phyloP scores from a whole-genome alignment of 2,888 invertebrate genomes.

The Cheiracanthium punctorium region DNA sequence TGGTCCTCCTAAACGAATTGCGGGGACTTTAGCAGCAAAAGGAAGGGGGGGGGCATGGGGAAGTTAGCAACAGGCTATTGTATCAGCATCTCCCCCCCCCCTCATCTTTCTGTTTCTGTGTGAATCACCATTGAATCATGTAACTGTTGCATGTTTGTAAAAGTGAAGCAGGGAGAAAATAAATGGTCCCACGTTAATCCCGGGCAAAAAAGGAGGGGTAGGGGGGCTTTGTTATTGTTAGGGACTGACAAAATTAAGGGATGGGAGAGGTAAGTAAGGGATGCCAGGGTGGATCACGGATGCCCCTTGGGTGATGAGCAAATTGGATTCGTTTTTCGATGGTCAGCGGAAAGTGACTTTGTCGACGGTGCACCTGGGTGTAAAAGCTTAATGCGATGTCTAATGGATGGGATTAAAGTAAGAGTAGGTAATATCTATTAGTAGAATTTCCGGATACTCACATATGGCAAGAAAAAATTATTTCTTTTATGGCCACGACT shows the following conservation, averaged over 20 bases:
- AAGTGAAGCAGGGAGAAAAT: slow-evolving; percentile 31
- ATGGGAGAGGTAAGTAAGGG: slow-evolving; percentile 29
- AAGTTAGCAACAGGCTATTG: slow-evolving; percentile 39
- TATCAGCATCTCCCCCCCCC: slow-evolving; percentile 18
- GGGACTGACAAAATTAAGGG: slow-evolving; percentile 16
- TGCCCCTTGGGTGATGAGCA: slow-evolving; percentile 22
- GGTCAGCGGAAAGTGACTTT: slow-evolving; percentile 28
- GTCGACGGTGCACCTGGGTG: slow-evolving; percentile 13
- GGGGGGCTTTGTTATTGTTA: slow-evolving; percentile 34
- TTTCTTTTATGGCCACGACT: no score
- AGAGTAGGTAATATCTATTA: slow-evolving; percentile 5
- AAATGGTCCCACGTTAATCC: slow-evolving; percentile 50
- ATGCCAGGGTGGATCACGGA: slow-evolving; percentile 18
- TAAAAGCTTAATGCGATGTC: slow-evolving; percentile 25
- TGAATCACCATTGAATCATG: slow-evolving; percentile 64
- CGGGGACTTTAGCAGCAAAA: slow-evolving; percentile 29
- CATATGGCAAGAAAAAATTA: no score
- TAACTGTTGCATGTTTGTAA: slow-evolving; percentile 56
- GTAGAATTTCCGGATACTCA: neutral
- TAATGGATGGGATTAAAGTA: slow-evolving; percentile 1
- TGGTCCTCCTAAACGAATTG: slow-evolving; percentile 46
- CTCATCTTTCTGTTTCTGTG: slow-evolving; percentile 22
- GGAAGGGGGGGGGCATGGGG: neutral
- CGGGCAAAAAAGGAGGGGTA: neutral
- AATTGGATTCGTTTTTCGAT: slow-evolving; percentile 49